phyloP scores from a whole-genome alignment of 2,113 vertebrate genomes.

The Desmodus rotundus region DNA sequence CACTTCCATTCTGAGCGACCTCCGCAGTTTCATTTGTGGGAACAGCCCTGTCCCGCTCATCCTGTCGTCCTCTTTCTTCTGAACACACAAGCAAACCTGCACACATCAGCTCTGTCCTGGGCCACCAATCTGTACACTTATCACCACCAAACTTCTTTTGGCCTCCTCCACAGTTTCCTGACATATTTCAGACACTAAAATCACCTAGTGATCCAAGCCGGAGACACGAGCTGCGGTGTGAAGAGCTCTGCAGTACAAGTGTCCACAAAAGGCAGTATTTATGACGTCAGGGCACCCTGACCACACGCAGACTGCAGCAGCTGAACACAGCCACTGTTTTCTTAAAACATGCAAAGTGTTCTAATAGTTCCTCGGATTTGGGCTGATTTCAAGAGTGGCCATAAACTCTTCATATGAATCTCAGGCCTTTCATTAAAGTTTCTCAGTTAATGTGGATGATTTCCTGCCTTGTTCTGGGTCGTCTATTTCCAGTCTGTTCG shows the following conservation, averaged over 20 bases:
- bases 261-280: not conserved
- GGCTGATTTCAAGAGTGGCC: slow-evolving; percentile 38
- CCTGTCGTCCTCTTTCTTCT: not conserved
- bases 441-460: slow-evolving; percentile 38
- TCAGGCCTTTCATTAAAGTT: not conserved
- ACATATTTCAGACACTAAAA: not conserved
- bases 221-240: not conserved
- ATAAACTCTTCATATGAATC: slow-evolving; percentile 36
- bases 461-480: slow-evolving; percentile 33
- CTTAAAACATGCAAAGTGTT: not conserved
- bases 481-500: slow-evolving; percentile 51
- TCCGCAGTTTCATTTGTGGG: not conserved
- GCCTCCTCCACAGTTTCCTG: not conserved
- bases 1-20: not conserved
- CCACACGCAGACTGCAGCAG: not conserved
- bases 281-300: slow-evolving; percentile 29
- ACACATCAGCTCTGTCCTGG: not conserved
- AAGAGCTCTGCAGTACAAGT: not conserved
- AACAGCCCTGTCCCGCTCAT: rapidly evolving
- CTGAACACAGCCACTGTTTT: not conserved
- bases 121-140: not conserved
- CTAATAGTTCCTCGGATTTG: slow-evolving; percentile 11
- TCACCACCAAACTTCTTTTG: not conserved
- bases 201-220: not conserved
- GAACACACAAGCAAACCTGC: not conserved